These are phyloP conservation scores for Recurvirostra avosetta DNA, from an alignment of 2,113 vertebrate genomes.

Conservation along the genomic window DNA sequence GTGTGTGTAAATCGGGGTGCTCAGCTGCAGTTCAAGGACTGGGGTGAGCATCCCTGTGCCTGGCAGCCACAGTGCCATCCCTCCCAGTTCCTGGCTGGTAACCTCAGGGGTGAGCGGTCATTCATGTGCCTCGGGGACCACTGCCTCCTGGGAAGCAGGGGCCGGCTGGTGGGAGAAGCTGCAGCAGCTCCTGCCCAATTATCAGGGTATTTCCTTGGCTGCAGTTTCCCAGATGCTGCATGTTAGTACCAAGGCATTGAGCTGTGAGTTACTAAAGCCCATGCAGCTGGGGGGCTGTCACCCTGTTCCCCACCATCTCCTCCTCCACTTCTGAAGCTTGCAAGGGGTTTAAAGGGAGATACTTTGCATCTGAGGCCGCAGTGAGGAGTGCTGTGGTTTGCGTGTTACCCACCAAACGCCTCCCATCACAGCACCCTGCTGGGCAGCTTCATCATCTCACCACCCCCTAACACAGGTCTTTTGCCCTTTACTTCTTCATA, in stretches of 20 bases:
- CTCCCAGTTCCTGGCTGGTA: background rate
- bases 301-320: background rate
- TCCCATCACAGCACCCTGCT: background rate
- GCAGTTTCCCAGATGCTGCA: accelerated
- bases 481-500: background rate
- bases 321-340: background rate
- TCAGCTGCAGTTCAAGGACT: background rate
- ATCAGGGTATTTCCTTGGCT: background rate
- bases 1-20: background rate
- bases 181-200: background rate
- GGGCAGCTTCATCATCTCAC: background rate
- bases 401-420: background rate
- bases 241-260: background rate
- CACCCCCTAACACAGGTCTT: background rate
- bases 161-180: background rate
- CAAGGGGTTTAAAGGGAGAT: background rate
- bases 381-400: background rate
- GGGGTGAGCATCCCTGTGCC: background rate
- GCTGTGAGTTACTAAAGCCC: background rate
- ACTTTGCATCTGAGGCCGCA: background rate
- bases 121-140: accelerated
- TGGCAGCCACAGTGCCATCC: accelerated
- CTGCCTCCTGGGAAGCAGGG: background rate
- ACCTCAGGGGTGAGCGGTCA: background rate
- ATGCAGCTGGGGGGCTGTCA: accelerated